Evolutionary conservation across 1,140 invertebrate genomes (phyloP), one percentile per base, ranked within the genome.

Genomic region (Cephus cinctus): DNA sequence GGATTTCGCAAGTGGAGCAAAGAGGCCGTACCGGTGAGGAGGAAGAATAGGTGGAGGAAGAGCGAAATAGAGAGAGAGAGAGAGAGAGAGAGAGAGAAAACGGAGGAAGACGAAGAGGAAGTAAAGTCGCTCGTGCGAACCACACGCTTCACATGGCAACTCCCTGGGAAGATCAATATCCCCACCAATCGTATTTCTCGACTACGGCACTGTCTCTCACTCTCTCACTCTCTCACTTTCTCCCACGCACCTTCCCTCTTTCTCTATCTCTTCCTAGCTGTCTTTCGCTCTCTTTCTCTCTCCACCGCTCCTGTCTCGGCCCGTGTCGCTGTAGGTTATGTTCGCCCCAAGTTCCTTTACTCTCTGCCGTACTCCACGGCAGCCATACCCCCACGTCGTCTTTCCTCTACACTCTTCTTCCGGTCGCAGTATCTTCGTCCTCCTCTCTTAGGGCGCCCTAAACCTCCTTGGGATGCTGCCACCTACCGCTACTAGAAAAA

Each of bases 201-300:
- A 9, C 16, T 15, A 20, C 18, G 15, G 18, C 39, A 9, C 11
- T 16, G 9, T 16, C 11, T 12, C 35, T 38, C 35, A 14, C 35
- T 38, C 35, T 38, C 35, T 38, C 11, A n/a, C 11, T 16, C 35
- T 18, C 15, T 20, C 20, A 21, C n/a, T n/a, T n/a, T n/a, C n/a
- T n/a, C n/a, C n/a, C n/a, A n/a, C n/a, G n/a, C n/a, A n/a, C n/a
- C n/a, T n/a, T 54, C 57, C 57, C 55, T 61, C 48, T 56, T 47
- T 48, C 44, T 54, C 47, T 22, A 30, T 14, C 8, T 51, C 35
- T 36, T 40, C 27, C 43, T 16, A 48, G 43, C 52, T 30, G 23
- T 11, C 8, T 47, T 44, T 8, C 15, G 3, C 11, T 47, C 11
- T 23, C 8, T 25, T 15, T 15, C 30, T 34, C 25, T 32, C 18